phyloP scores from a whole-genome alignment of 1,140 invertebrate species.

The Atta colombica region DNA sequence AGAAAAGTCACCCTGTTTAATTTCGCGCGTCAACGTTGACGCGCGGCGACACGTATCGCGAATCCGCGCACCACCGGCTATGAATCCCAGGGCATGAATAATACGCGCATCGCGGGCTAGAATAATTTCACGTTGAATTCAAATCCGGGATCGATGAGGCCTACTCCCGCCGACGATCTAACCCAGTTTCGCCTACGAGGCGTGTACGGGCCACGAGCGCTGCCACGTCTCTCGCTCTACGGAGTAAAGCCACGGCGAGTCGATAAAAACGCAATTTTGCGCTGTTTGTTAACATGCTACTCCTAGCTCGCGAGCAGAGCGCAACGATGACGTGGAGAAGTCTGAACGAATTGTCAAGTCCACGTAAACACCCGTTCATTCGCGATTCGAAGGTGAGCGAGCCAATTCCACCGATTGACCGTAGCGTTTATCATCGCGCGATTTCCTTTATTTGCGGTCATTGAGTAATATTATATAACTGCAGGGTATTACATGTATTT shows the following conservation, averaged over 20 bases:
- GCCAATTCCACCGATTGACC: constrained; percentile 3
- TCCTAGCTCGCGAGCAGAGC: background rate
- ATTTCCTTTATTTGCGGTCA: background rate
- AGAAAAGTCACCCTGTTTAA: constrained; percentile 4
- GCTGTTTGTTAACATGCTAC: constrained; percentile 26
- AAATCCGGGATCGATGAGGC: constrained; percentile 74
- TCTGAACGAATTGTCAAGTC: background rate
- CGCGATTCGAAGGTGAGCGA: background rate
- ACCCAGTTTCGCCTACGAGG: constrained; percentile 71
- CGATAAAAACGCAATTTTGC: constrained; percentile 67
- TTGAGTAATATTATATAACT: constrained; percentile 32
- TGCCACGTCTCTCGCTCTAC: background rate
- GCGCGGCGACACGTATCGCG: constrained; percentile 14
- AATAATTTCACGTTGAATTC: constrained; percentile 75
- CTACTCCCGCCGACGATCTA: constrained; percentile 71
- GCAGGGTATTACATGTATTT: background rate
- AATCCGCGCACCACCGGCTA: background rate
- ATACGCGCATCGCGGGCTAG: constrained; percentile 65
- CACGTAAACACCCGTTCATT: constrained; percentile 15
- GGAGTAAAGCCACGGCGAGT: constrained; percentile 1
- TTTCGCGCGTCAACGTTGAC: constrained; percentile 25
- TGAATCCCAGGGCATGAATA: constrained; percentile 65
- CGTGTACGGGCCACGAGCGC: constrained; percentile 50
- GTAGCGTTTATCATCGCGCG: background rate
- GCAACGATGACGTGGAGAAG: constrained; percentile 11